Base-by-base conservation (phyloP, 2,113 vertebrate genomes). In the Dipodomys ordii region DNA sequence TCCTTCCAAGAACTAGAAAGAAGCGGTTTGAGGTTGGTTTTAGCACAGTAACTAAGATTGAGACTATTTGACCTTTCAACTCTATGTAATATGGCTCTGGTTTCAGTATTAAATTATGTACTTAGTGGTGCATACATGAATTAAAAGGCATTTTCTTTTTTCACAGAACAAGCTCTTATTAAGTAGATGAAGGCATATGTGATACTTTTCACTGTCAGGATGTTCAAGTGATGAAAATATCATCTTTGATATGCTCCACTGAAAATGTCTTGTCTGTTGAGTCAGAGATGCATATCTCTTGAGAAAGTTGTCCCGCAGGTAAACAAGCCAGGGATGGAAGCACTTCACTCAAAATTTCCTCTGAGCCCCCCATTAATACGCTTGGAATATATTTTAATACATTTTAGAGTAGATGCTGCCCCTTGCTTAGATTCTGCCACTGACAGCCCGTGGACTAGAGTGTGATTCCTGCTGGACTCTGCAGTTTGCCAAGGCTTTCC, bases 161-260 rank as follows among this genome's bases (percentile, higher is more conserved):
- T 89, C 80, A 78, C 9, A 60, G 69, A 90, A 27, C 49, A 69
- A 76, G 64, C 69, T 46, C 46, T 92, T 74, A 83, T 85, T 95
- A 96, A 94, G 83, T 62, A 28, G 19, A 71, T n/a, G 44, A 67
- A 93, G 53, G 76, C 0, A 0, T 74, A 90, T 73, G 72, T 96
- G 83, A 77, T 64, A 76, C 49, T 96, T 3, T 95, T 92, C 49
- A 49, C 92, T 95, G 95, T 96, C 95, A 96, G 71, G 25, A 73
- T 93, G 71, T 80, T 95, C 81, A 85, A 73, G 94, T 90, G 87
- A 96, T 92, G 93, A 95, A 96, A 96, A 97, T 83, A 95, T 83
- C 87, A 95, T 92, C 46, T 88, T 86, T 85, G 84, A 88, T 90
- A 92, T 94, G 96, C 84, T 88, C 91, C 79, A 78, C 71, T 96